phyloP scores from a whole-genome alignment of 2,888 invertebrate species.

The Nymphalis c-album region DNA sequence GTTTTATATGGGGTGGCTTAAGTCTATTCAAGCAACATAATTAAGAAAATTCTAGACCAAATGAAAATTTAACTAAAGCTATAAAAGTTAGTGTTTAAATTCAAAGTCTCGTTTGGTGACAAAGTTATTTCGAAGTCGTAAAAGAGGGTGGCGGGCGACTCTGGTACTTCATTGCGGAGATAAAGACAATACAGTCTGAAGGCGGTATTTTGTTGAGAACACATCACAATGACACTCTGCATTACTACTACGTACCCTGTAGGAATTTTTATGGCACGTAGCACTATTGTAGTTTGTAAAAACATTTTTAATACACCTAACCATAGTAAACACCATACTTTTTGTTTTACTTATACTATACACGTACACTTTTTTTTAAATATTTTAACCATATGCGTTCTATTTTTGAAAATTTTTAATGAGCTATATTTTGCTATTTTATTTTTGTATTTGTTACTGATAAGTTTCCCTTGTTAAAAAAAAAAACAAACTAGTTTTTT shows the following conservation, averaged over 20 bases:
- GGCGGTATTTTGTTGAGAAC: slow-evolving; percentile 14
- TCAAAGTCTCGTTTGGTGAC: slow-evolving; percentile 15
- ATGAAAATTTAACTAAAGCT: slow-evolving; percentile 15
- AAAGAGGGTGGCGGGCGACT: slow-evolving; percentile 19
- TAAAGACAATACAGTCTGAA: slow-evolving; percentile 25
- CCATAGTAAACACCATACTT: not conserved
- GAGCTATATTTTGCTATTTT: too few species aligned
- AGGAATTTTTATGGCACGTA: not conserved
- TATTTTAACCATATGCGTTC: too few species aligned
- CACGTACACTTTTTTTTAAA: too few species aligned
- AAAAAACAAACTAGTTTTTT: too few species aligned
- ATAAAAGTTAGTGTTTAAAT: slow-evolving; percentile 20
- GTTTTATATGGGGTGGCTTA: too few species aligned
- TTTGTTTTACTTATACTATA: too few species aligned
- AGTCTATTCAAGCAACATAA: not conserved
- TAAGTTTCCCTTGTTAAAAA: too few species aligned
- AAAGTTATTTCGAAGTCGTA: slow-evolving; percentile 24
- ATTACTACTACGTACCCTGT: not conserved
- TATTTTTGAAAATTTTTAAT: too few species aligned
- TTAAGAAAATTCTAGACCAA: not conserved
- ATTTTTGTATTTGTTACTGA: too few species aligned
- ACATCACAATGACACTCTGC: slow-evolving; percentile 5
- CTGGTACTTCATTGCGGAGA: slow-evolving; percentile 19
- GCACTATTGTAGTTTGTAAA: not conserved
- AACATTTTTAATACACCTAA: not conserved